phyloP scores from a whole-genome alignment of 2,888 invertebrate genomes.

The Pristionchus japonicus region DNA sequence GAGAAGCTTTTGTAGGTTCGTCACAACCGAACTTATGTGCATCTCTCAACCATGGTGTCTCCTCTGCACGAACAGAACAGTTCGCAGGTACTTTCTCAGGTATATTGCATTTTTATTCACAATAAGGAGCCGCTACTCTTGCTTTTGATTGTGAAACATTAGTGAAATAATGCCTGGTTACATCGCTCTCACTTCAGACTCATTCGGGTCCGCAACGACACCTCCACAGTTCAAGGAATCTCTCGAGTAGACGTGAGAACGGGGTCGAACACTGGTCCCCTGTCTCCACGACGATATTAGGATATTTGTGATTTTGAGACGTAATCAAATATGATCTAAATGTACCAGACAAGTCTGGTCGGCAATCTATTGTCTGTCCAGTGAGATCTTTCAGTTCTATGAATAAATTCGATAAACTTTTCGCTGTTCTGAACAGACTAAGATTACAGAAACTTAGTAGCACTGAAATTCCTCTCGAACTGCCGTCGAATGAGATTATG shows the following conservation, averaged over 20 bases:
- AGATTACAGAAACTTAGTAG: too few relatives aligned
- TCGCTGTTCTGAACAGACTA: too few relatives aligned
- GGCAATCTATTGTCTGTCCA: too few relatives aligned
- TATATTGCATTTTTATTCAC: not conserved
- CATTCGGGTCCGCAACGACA: not conserved
- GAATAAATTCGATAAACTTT: too few relatives aligned
- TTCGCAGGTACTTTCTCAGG: conserved; percentile 28
- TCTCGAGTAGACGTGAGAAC: not conserved
- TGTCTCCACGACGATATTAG: not conserved
- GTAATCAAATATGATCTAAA: too few relatives aligned
- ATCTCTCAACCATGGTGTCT: conserved; percentile 25
- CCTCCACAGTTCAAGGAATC: not conserved
- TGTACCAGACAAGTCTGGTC: too few relatives aligned
- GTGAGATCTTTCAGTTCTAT: too few relatives aligned
- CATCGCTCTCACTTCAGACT: too few relatives aligned
- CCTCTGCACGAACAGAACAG: not conserved
- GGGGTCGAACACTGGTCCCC: not conserved
- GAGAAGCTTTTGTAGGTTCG: not conserved
- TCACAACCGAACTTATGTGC: conserved; percentile 11
- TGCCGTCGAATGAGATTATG: too few relatives aligned
- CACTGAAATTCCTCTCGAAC: too few relatives aligned
- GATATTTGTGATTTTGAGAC: not conserved
- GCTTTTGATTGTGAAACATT: not conserved
- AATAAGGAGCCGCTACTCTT: too few relatives aligned
- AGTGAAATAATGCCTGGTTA: too few relatives aligned